Evolutionary conservation across 2,797 vertebrate genomes (phyloP).

Genomic region (Mastacembelus armatus): DNA sequence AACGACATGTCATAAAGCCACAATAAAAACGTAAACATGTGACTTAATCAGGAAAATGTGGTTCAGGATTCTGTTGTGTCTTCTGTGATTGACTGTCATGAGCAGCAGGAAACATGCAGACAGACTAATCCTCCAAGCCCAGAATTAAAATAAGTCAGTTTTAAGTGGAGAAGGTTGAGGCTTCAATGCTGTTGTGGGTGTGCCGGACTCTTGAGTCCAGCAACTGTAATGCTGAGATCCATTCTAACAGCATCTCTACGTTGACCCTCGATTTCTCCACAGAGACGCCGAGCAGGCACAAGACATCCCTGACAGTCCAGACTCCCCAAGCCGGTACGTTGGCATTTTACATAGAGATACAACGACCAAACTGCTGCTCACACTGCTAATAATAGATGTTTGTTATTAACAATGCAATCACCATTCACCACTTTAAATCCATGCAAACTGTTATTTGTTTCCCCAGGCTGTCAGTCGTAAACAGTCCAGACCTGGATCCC

Average conservation of each 20-base stretch:
- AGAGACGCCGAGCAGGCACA: slow-evolving; percentile 59
- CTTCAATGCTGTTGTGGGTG: not conserved
- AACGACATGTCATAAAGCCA: not conserved
- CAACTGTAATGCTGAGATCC: slow-evolving; percentile 8
- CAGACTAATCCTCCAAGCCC: no score
- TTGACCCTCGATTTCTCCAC: slow-evolving; percentile 60
- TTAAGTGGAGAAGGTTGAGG: not conserved
- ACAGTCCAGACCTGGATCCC: slow-evolving; percentile 76
- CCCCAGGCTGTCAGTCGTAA: slow-evolving; percentile 78
- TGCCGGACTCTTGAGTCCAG: not conserved
- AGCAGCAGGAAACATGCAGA: no score
- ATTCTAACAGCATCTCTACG: slow-evolving; percentile 25
- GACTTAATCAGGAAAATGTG: not conserved
- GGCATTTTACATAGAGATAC: slow-evolving; percentile 10
- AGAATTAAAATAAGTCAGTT: no score
- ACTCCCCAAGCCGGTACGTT: slow-evolving; percentile 71
- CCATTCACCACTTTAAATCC: not conserved
- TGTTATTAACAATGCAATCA: not conserved
- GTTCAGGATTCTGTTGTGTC: not conserved
- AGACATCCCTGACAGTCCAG: slow-evolving; percentile 50
- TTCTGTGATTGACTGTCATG: not conserved
- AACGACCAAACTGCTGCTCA: no score
- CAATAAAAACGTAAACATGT: not conserved
- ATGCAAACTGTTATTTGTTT: slow-evolving; percentile 9
- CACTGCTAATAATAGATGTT: not conserved